Conservation (phyloP, 1,140 invertebrate genomes). For the Euura saliciscinereae region DNA sequence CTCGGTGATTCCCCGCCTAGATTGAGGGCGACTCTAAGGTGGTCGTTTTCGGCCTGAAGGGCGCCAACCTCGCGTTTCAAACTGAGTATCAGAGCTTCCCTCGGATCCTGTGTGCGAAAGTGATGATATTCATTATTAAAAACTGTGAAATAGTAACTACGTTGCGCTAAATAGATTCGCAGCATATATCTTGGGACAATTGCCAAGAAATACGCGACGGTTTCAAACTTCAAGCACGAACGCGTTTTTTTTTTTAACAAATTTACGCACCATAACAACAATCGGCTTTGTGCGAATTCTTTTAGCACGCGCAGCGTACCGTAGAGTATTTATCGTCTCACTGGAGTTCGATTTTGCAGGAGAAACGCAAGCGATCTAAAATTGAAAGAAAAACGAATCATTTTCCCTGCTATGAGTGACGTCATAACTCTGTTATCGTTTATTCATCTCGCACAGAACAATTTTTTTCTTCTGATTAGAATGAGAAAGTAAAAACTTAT, state of each 20-base stretch:
- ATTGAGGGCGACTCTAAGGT: slow-evolving; percentile 77
- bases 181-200: too few relatives aligned
- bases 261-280: slow-evolving; percentile 84
- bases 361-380: slow-evolving; percentile 90
- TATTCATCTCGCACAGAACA: neutral
- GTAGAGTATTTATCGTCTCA: slow-evolving; percentile 90
- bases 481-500: slow-evolving; percentile 16
- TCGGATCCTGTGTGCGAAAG: slow-evolving; percentile 74
- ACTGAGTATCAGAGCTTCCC: slow-evolving; percentile 89
- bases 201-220: too few relatives aligned
- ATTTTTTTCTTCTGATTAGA: neutral
- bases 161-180: too few relatives aligned
- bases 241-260: neutral
- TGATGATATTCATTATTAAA: neutral
- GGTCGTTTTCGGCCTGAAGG: slow-evolving; percentile 90
- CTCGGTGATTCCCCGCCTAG: slow-evolving; percentile 44
- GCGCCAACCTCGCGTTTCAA: slow-evolving; percentile 88
- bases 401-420: neutral
- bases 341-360: slow-evolving; percentile 84
- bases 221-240: too few relatives aligned
- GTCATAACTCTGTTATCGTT: neutral
- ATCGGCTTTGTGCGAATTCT: slow-evolving; percentile 88
- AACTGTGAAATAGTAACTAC: neutral
- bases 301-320: slow-evolving; percentile 87
- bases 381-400: slow-evolving; percentile 22